These are phyloP conservation scores for Periplaneta americana DNA, from an alignment of 1,140 invertebrate species.

Conservation along the genomic window DNA sequence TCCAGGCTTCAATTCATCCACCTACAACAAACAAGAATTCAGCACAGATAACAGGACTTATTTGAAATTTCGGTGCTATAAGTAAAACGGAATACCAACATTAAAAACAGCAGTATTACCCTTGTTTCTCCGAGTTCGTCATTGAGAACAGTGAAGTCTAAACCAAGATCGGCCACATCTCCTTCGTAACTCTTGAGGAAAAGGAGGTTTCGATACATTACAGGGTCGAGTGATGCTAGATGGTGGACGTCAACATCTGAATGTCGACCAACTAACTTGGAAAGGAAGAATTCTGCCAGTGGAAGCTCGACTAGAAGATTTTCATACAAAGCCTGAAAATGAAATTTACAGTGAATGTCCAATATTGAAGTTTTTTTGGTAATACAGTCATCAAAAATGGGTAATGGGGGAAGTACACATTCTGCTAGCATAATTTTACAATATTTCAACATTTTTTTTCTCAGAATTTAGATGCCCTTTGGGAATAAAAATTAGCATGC, in stretches of 20 bases:
- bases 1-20: conserved; percentile 85
- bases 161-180: conserved; percentile 70
- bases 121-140: conserved; percentile 87
- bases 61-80: no score
- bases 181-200: conserved; percentile 77
- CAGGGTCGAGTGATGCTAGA: conserved; percentile 86
- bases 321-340: conserved; percentile 81
- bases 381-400: no score
- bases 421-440: no score
- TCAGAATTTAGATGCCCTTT: no score
- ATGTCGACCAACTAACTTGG: conserved; percentile 72
- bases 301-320: conserved; percentile 92
- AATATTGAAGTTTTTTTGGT: no score
- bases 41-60: not conserved
- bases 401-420: no score
- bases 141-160: conserved; percentile 92
- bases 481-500: no score
- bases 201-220: conserved; percentile 85
- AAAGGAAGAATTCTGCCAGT: conserved; percentile 88
- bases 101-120: conserved; percentile 43
- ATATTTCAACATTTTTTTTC: no score
- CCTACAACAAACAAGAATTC: conserved; percentile 37
- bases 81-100: no score
- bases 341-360: not conserved
- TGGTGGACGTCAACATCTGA: conserved; percentile 90